Conservation (phyloP, 2,888 invertebrate species). For the Standfussiana lucernea region DNA sequence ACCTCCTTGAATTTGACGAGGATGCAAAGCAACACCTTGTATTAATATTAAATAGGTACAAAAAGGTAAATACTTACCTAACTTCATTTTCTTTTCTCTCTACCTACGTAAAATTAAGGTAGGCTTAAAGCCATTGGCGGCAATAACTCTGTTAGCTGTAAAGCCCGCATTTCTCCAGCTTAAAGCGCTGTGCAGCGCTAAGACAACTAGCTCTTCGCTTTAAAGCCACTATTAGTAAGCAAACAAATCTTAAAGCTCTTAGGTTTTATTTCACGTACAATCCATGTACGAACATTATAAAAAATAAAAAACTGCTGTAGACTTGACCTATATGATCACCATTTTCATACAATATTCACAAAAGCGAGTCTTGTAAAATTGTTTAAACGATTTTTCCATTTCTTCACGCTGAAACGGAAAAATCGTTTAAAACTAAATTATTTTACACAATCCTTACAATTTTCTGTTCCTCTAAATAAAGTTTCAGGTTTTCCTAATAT, state of each 20-base stretch:
- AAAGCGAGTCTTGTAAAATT: neutral
- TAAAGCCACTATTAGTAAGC: constrained; percentile 8
- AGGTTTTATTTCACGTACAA: constrained; percentile 12
- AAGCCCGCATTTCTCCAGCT: constrained; percentile 52
- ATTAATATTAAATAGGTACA: too few species aligned
- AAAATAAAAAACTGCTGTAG: neutral
- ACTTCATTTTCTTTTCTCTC: neutral
- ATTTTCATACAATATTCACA: neutral
- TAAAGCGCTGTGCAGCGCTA: constrained; percentile 30
- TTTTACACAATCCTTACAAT: neutral
- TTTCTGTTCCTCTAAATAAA: neutral
- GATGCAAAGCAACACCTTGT: too few species aligned
- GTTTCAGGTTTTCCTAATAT: neutral
- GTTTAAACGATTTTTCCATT: too few species aligned
- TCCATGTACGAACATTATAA: neutral
- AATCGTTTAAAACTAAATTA: too few species aligned
- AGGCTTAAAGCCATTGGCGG: constrained; percentile 24
- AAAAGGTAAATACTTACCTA: neutral
- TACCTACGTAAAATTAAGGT: neutral
- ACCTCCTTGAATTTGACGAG: too few species aligned
- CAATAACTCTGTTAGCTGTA: constrained; percentile 39
- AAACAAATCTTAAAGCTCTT: constrained; percentile 4
- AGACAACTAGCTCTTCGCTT: constrained; percentile 20
- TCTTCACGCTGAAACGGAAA: too few species aligned
- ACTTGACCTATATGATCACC: neutral